Evolutionary conservation across 2,797 vertebrate species (phyloP).

Genomic region (Phaenicophaeus curvirostris): DNA sequence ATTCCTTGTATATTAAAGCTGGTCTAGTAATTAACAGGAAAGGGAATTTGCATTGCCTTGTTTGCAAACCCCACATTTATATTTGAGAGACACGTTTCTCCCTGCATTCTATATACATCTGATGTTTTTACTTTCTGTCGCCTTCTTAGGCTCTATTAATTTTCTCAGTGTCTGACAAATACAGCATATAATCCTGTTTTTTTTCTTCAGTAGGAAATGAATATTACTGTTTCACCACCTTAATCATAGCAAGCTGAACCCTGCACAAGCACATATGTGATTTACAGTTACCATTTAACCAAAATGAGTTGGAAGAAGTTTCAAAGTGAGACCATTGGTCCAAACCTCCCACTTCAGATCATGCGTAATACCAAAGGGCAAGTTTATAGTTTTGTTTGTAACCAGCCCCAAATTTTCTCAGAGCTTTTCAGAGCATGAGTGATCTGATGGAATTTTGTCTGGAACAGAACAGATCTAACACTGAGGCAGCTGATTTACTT

Average conservation of each 20-base stretch:
- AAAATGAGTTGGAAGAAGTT: background rate
- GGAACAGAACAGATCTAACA: background rate
- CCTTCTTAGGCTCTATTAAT: background rate
- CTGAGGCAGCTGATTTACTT: background rate
- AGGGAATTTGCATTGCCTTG: background rate
- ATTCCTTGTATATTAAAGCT: background rate
- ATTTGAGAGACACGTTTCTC: background rate
- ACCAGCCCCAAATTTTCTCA: background rate
- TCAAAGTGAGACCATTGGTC: background rate
- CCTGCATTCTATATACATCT: background rate
- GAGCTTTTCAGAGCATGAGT: background rate
- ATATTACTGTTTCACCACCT: background rate
- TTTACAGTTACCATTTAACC: background rate
- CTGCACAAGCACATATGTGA: background rate
- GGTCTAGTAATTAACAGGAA: background rate
- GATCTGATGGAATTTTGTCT: background rate
- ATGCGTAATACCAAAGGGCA: background rate
- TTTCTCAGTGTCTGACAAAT: background rate
- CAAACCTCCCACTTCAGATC: background rate
- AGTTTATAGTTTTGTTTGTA: background rate
- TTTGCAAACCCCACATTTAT: background rate
- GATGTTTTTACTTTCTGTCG: background rate
- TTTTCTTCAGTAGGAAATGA: background rate
- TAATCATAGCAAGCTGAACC: background rate
- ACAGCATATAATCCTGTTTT: background rate